Percentiles rank a stretch among this genome's conserved stretches.
phyloP scores from a whole-genome alignment of 2,797 vertebrate species.

The Rhynchonycteris naso region DNA sequence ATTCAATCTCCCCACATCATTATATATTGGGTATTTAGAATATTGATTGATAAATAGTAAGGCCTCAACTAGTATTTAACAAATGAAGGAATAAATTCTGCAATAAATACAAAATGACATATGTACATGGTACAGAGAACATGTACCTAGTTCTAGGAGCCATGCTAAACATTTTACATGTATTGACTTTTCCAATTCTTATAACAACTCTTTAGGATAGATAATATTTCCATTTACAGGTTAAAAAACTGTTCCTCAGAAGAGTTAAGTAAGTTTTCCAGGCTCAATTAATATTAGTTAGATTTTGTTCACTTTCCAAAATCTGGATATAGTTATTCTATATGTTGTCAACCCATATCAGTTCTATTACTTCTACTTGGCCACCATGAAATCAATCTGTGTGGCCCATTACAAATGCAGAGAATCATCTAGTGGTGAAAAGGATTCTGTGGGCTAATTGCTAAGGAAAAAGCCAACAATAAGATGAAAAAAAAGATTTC shows the following conservation, averaged over 20 bases:
- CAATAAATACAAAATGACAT: neutral
- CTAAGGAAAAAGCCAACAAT: neutral
- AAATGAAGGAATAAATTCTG: neutral
- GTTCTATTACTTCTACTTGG: neutral
- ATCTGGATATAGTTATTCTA: neutral
- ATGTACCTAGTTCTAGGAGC: neutral
- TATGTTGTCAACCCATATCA: neutral
- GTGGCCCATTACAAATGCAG: neutral
- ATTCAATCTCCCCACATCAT: neutral
- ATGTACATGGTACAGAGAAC: neutral
- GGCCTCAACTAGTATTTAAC: neutral
- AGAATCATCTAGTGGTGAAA: neutral
- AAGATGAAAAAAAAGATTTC: neutral
- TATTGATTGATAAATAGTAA: neutral
- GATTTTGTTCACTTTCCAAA: neutral
- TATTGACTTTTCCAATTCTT: neutral
- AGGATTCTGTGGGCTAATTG: neutral
- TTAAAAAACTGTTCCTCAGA: neutral
- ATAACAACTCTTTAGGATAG: neutral
- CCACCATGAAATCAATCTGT: neutral
- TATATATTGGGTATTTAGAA: neutral
- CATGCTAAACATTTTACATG: neutral
- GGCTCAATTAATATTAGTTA: neutral
- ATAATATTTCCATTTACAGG: neutral
- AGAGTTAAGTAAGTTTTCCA: neutral